Evolutionary conservation across 1,140 invertebrate genomes (phyloP).

Genomic region (Drosophila arizonae): DNA sequence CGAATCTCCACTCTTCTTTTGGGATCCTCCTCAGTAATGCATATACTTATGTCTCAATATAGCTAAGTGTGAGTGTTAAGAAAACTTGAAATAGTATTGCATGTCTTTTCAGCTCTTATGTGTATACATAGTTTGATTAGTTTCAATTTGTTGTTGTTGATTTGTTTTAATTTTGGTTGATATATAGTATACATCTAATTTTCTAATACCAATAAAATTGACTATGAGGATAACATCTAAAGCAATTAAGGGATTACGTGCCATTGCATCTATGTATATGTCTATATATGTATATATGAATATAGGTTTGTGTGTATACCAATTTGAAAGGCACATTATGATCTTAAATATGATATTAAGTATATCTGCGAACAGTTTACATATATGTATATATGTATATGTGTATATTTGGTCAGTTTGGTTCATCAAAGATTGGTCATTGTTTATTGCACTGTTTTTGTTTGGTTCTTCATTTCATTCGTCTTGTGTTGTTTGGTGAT

Average conservation of each 20-base stretch:
- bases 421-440: slow-evolving; percentile 37
- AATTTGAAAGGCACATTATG: slow-evolving; percentile 48
- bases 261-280: slow-evolving; percentile 11
- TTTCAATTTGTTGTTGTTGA: slow-evolving; percentile 5
- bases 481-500: slow-evolving; percentile 6
- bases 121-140: slow-evolving; percentile 37
- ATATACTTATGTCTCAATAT: slow-evolving; percentile 26
- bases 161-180: slow-evolving; percentile 26
- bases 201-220: slow-evolving; percentile 43
- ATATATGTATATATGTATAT: slow-evolving; percentile 2
- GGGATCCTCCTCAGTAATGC: slow-evolving; percentile 18
- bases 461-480: slow-evolving; percentile 27
- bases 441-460: slow-evolving; percentile 32
- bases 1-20: slow-evolving; percentile 23
- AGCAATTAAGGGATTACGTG: slow-evolving; percentile 16
- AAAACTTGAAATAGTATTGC: slow-evolving; percentile 58
- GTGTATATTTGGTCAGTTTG: slow-evolving; percentile 29
- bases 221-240: slow-evolving; percentile 37
- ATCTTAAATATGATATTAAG: slow-evolving; percentile 45
- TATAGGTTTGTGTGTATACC: slow-evolving; percentile 30
- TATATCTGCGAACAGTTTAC: slow-evolving; percentile 29
- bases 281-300: slow-evolving; percentile 5
- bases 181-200: slow-evolving; percentile 14
- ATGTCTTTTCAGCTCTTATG: slow-evolving; percentile 56
- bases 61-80: slow-evolving; percentile 41